These are phyloP conservation scores for Bradysia coprophila DNA, from an alignment of 1,140 invertebrate genomes.

Conservation along the genomic window DNA sequence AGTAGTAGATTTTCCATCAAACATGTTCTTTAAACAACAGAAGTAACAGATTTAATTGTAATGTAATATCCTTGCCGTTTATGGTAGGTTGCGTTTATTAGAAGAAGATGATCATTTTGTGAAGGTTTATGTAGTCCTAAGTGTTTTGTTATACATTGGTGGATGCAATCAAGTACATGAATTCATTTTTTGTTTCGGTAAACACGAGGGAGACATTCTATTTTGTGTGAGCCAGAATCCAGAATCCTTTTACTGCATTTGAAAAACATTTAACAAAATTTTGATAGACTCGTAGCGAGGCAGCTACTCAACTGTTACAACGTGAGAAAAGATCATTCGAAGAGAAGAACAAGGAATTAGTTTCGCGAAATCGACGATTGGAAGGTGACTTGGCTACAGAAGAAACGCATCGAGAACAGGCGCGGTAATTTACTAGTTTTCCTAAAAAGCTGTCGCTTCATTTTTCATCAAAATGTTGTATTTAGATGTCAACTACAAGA, in stretches of 20 bases:
- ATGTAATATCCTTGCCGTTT: no score
- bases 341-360: slow-evolving; percentile 53
- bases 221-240: no score
- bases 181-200: no score
- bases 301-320: slow-evolving; percentile 47
- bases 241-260: not conserved
- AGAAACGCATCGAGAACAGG: slow-evolving; percentile 43
- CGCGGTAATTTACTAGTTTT: slow-evolving; percentile 12
- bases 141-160: no score
- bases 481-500: slow-evolving; percentile 39
- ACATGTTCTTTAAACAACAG: no score
- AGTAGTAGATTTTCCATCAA: no score
- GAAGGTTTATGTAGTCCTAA: no score
- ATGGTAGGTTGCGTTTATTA: no score
- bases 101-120: no score
- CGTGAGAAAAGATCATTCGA: slow-evolving; percentile 54
- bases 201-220: no score
- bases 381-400: slow-evolving; percentile 48
- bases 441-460: not conserved
- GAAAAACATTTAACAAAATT: not conserved
- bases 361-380: slow-evolving; percentile 47
- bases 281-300: slow-evolving; percentile 39
- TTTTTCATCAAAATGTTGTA: not conserved
- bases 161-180: no score
- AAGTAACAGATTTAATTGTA: no score